Evolutionary conservation across 1,140 invertebrate species (phyloP), one percentile per base, ranked within the genome.

Genomic region (Cydia amplana): DNA sequence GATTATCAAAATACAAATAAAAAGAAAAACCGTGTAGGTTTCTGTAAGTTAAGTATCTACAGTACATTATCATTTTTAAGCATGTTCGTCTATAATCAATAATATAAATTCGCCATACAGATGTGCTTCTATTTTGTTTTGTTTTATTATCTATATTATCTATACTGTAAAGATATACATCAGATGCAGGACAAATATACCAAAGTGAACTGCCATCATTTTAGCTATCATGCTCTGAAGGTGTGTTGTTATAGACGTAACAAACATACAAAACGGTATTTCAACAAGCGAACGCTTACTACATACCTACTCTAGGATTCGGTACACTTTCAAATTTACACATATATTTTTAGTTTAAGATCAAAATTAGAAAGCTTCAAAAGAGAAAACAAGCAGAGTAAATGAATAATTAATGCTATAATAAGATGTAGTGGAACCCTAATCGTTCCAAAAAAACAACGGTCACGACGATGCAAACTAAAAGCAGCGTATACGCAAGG

Each of bases 371-470:
- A 60, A 51, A 51, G 12, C 9, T 23, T 60, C 1, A 60, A 49
- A 23, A 51, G 49, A 1, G 6, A n/a, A n/a, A 51, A 51, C n/a
- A 10, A n/a, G 9, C 10, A 60, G n/a, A 60, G 23, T 20, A 60
- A 55, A 55, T 55, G 20, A 7, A 55, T 18, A 55, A 55, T 55
- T 23, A 60, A 4, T 23, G 2, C 55, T 60, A 60, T 23, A 14
- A 16, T 60, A 20, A 12, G 5, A 60, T 60, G 55, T 25, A 51
- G 1, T 12, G 9, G 51, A 28, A 14, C 28, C 49, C 32, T 70
- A 20, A 70, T 40, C n/a, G 28, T 10, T 70, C 65, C 32, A 40
- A 70, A 70, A 70, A 70, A 55, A 55, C 43, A 51, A 46, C 28
- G 18, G 36, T 73, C 72, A 16, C 72, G 55, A 16, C 72, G 55